Evolutionary conservation across 2,797 vertebrate species (phyloP).

Genomic region (Muscicapa striata): DNA sequence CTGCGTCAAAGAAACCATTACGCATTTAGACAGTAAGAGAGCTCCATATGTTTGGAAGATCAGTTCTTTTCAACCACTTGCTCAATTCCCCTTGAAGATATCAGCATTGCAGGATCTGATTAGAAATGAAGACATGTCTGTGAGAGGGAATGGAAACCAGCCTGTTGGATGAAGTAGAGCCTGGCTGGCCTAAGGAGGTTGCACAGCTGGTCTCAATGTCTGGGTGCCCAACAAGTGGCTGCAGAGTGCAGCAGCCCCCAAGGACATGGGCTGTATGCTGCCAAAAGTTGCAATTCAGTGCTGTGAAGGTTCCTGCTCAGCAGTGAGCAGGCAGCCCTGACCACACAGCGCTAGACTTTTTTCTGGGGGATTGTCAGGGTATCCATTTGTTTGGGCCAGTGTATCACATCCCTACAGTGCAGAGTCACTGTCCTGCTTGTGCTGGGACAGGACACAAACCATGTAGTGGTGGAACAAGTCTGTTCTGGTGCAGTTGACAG

Average conservation of each 20-base stretch:
- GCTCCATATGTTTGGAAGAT: not conserved
- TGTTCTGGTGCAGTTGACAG: not conserved
- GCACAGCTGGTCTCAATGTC: not conserved
- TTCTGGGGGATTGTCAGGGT: fast-evolving
- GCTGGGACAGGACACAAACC: not conserved
- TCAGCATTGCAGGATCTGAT: not conserved
- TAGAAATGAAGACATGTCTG: not conserved
- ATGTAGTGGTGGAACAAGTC: not conserved
- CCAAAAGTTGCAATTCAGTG: not conserved
- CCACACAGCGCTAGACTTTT: not conserved
- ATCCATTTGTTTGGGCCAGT: not conserved
- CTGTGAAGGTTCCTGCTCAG: not conserved
- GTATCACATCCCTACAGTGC: not conserved
- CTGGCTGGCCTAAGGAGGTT: not conserved
- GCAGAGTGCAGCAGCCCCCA: not conserved
- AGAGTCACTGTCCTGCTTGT: not conserved
- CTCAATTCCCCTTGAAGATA: not conserved
- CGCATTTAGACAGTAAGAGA: not conserved
- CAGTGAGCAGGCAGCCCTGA: not conserved
- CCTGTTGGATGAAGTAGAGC: not conserved
- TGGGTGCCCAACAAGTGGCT: not conserved
- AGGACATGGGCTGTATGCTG: fast-evolving
- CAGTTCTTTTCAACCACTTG: not conserved
- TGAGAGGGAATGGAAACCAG: not conserved
- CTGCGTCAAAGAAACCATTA: not conserved